These are phyloP conservation scores for Hyposoter didymator DNA, from an alignment of 2,888 invertebrate genomes.

Conservation along the genomic window DNA sequence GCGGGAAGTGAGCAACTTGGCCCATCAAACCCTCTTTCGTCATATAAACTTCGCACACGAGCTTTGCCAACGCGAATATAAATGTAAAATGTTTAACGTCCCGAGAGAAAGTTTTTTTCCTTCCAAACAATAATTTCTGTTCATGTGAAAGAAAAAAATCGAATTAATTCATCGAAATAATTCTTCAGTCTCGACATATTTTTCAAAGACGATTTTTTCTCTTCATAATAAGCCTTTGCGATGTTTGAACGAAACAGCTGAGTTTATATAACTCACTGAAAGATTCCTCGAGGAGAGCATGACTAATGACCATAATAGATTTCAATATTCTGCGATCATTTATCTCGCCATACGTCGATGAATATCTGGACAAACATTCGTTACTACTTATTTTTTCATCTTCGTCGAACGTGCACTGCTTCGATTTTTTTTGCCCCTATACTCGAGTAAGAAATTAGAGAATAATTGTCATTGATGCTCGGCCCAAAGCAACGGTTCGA, in stretches of 20 bases:
- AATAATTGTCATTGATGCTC: slow-evolving; percentile 1
- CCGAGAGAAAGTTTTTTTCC: neutral
- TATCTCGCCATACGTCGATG: slow-evolving; percentile 73
- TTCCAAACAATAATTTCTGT: neutral
- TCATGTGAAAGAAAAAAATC: neutral
- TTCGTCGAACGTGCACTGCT: neutral
- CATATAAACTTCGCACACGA: slow-evolving; percentile 2
- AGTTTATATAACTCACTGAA: neutral
- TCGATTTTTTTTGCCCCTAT: neutral
- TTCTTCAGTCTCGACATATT: neutral
- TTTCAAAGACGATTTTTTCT: neutral
- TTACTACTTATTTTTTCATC: slow-evolving; percentile 45
- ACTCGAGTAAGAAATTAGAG: neutral
- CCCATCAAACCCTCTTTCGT: slow-evolving; percentile 53
- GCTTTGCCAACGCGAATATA: slow-evolving; percentile 1
- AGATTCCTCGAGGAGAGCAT: slow-evolving; percentile 54
- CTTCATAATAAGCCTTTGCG: slow-evolving; percentile 29
- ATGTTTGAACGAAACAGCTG: neutral
- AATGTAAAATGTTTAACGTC: neutral
- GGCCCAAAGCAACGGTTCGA: neutral
- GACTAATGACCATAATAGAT: slow-evolving; percentile 83
- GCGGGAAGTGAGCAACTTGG: slow-evolving; percentile 83
- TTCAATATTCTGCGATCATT: slow-evolving; percentile 78
- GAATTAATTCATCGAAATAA: neutral
- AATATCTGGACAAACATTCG: slow-evolving; percentile 50